Evolutionary conservation across 2,888 invertebrate genomes (phyloP), one percentile per base, ranked within the genome.

Genomic region (Archips xylosteana): DNA sequence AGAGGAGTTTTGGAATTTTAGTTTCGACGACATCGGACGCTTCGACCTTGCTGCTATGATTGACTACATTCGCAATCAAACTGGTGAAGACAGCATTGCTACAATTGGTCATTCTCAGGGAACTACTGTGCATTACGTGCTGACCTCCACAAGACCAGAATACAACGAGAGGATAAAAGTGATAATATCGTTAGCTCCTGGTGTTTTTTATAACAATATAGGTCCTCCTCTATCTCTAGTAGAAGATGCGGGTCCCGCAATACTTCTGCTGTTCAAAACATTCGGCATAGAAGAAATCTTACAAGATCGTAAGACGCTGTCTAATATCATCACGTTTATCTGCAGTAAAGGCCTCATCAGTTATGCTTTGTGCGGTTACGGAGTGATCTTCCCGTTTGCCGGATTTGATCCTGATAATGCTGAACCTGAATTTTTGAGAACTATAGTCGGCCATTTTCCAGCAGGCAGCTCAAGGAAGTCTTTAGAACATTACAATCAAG

Each of bases 391-490:
- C 10, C 62, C 66, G 0, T 59, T 64, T 34, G 3, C 45, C n/a
- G 75, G 75, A 32, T 42, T 45, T 23, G 81, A 86, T 47, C 36
- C 75, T 0, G 69, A 66, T 0, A 79, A 83, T 32, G 75, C 87
- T 0, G 86, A 86, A 12, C 78, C 76, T 0, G 76, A 77, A 1
- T 87, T 85, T 69, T 76, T 79, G 2, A 71, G 76, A 0, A 47
- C 78, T 0, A 66, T 83, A 0, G 6, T 83, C 0, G 81, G 79
- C 1, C 86, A 88, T 65, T 85, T 80, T 36, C 89, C 89, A 0
- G 81, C 84, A 0, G 85, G 87, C 0, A 82, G 81, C 0, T 88
- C 89, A 0, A 78, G 80, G 13, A 89, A 82, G 75, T 86, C 84
- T 60, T 63, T 88, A 10, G 70, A 81, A 2, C 90, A 91, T 71